Conservation (phyloP, 1,140 invertebrate species). For the Lordiphosa clarofinis region DNA sequence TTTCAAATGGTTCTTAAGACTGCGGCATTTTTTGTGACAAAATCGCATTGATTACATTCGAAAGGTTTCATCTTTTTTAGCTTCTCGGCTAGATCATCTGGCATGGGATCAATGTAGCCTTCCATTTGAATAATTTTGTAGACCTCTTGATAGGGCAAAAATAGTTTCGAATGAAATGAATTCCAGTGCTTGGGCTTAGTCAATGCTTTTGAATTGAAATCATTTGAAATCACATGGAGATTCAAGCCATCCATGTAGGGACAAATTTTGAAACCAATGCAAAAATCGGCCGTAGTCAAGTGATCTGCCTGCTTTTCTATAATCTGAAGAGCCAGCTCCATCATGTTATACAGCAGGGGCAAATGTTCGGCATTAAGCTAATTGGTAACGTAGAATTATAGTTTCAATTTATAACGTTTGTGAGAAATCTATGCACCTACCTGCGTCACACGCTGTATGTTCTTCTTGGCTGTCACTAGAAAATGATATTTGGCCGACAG, state of each 20-base stretch:
- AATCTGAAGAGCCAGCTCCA: slow-evolving; percentile 44
- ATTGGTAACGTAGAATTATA: fast-evolving
- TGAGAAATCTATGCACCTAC: too few species aligned
- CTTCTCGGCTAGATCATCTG: slow-evolving; percentile 6
- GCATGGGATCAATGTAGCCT: slow-evolving; percentile 39
- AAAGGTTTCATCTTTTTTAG: slow-evolving; percentile 1
- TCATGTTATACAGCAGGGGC: slow-evolving; percentile 53
- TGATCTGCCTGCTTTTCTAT: slow-evolving; percentile 39
- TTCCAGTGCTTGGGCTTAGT: slow-evolving; percentile 45
- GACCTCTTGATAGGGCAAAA: slow-evolving; percentile 38
- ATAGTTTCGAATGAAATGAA: slow-evolving; percentile 52
- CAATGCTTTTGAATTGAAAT: slow-evolving; percentile 44
- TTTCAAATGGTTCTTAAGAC: slow-evolving; percentile 37
- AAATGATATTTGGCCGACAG: too few species aligned
- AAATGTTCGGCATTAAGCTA: slow-evolving; percentile 45
- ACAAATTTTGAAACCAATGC: slow-evolving; percentile 49
- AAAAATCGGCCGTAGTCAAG: slow-evolving; percentile 24
- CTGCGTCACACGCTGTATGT: too few species aligned
- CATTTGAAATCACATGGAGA: slow-evolving; percentile 56
- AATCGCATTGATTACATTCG: slow-evolving; percentile 53
- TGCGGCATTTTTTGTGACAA: slow-evolving; percentile 17
- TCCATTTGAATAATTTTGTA: slow-evolving; percentile 26
- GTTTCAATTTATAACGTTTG: too few species aligned
- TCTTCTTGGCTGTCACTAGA: too few species aligned
- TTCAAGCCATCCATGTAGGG: slow-evolving; percentile 36